Evolutionary conservation across 35 echinoderm and acorn worm genomes (phyloP).

Genomic region (Hemicentrotus pulcherrimus): DNA sequence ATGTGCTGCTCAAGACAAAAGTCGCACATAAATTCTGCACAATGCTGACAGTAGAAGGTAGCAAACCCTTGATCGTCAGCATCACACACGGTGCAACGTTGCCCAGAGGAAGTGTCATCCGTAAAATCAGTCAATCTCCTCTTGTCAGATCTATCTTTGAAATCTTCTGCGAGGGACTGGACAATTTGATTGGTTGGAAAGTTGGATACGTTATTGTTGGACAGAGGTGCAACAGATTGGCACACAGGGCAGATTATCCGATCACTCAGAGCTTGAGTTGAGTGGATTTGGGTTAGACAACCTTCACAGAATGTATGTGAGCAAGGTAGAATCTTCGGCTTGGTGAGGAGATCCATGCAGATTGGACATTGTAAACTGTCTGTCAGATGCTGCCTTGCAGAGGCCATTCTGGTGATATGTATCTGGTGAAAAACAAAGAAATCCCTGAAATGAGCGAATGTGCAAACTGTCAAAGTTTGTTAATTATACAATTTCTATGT

Average conservation of each 20-base stretch:
- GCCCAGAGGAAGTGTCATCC: neutral
- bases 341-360: slow-evolving; percentile 40
- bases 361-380: slow-evolving; percentile 41
- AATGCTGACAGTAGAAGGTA: slow-evolving; percentile 14
- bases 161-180: neutral
- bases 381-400: neutral
- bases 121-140: neutral
- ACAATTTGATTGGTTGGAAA: slow-evolving; percentile 19
- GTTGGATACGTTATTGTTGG: neutral
- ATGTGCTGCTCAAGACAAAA: neutral
- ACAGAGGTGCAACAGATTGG: neutral
- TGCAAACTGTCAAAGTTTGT: too few relatives aligned
- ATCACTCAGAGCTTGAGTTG: neutral
- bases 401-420: neutral
- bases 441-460: neutral
- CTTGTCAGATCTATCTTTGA: neutral
- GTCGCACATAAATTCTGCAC: neutral
- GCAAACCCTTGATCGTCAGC: neutral
- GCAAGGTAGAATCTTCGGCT: slow-evolving; percentile 51
- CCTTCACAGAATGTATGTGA: slow-evolving; percentile 52
- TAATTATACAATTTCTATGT: too few relatives aligned
- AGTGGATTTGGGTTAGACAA: slow-evolving; percentile 22
- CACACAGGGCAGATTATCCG: neutral
- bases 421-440: neutral
- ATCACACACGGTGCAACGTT: neutral